Evolutionary conservation across 2,888 invertebrate genomes (phyloP).

Genomic region (Plutella xylostella): DNA sequence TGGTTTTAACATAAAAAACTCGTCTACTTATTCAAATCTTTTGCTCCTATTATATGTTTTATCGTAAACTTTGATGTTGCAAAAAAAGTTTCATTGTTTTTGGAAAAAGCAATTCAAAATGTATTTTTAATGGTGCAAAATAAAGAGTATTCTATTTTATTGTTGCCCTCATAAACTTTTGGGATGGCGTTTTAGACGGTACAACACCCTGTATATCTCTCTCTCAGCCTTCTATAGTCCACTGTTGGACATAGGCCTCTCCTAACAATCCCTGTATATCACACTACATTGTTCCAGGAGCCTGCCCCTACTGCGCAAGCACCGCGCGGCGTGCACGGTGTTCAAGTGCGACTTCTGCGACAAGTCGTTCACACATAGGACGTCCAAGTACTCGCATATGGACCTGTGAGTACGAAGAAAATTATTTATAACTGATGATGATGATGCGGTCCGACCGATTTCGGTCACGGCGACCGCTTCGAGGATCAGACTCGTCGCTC

Average conservation of each 20-base stretch:
- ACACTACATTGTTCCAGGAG: neutral
- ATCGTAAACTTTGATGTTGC: too few relatives aligned
- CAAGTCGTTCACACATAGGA: conserved; percentile 4
- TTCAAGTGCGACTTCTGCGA: conserved; percentile 7
- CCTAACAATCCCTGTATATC: neutral
- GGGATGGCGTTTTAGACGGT: too few relatives aligned
- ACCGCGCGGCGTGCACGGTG: conserved; percentile 3
- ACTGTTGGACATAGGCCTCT: neutral
- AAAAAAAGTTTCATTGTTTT: too few relatives aligned
- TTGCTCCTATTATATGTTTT: too few relatives aligned
- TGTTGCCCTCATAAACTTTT: neutral
- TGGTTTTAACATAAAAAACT: too few relatives aligned
- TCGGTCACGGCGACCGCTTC: too few relatives aligned
- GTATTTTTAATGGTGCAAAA: too few relatives aligned
- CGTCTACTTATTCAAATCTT: too few relatives aligned
- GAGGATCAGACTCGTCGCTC: too few relatives aligned
- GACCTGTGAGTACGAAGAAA: conserved; percentile 1
- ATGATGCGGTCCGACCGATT: too few relatives aligned
- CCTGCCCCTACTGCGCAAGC: neutral
- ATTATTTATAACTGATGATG: too few relatives aligned
- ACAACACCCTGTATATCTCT: neutral
- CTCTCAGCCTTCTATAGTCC: neutral
- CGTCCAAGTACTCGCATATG: conserved; percentile 10
- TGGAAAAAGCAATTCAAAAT: too few relatives aligned
- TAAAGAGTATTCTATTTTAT: neutral